Evolutionary conservation across 2,113 vertebrate species (phyloP), one percentile per base, ranked within the genome.

Genomic region (Aptenodytes patagonicus): DNA sequence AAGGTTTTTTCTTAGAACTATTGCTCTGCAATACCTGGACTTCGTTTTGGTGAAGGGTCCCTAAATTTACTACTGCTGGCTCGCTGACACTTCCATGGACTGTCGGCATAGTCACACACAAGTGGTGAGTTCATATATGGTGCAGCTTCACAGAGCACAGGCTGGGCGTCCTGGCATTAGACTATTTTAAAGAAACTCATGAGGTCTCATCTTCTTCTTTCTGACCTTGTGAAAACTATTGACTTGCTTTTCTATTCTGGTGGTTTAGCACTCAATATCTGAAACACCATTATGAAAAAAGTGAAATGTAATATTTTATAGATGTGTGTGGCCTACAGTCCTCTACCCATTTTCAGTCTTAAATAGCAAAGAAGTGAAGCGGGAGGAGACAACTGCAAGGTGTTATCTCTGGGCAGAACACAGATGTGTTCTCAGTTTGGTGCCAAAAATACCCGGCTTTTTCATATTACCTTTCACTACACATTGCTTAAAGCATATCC

Each of bases 81-180:
- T 66, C 2, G 1, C 26, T 38, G 57, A 42, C 32, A 6, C 58
- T 34, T 29, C 51, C 49, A 28, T 6, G 25, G 40, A 36, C 32
- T 47, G 18, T 13, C 0, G 0, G 36, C 31, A 31, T 2, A 21
- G 46, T 22, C 12, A 21, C 38, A 38, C 32, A 17, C 44, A 17
- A 58, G 58, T 2, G 19, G 22, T 2, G 32, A 38, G 49, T 18
- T 62, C 2, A 1, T 26, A 4, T 4, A 13, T 0, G 7, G 49
- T 24, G 40, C 57, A 22, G 71, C 64, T 62, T 47, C 55, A 10
- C 14, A 26, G 70, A 68, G 38, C 61, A 20, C 46, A 29, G 22
- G 28, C 28, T 46, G 52, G 22, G 47, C 2, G 2, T 19, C 46
- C 61, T 40, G 29, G 19, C 16, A 8, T 57, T n/a, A 36, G 65